Base-by-base conservation (phyloP, 2,888 invertebrate species). In the Phytoseiulus persimilis region DNA sequence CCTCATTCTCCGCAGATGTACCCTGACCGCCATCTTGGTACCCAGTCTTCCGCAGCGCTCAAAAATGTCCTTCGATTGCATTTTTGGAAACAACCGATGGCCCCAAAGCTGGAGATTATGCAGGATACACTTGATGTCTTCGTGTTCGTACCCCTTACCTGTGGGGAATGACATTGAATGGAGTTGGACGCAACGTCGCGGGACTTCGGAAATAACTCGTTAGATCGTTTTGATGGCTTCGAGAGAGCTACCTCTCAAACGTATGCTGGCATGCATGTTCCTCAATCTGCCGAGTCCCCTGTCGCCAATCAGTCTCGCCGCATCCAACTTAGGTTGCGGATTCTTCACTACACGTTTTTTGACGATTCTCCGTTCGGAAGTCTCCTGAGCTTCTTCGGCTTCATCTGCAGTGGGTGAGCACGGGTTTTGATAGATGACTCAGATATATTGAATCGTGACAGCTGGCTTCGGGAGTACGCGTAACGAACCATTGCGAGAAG, bases 281-380 rank as follows among this genome's bases (percentile, higher is more conserved):
- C 87, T 33, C 28, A 87, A 31, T 23, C 33, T n/a, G 28, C 87
- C 87, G 18, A 87, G 87, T 28, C 87, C 87, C 28, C 87, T 32
- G 11, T 87, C 87, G 6, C 87, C 87, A 6, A 39, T 87, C 5
- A 87, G 87, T 33, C 87, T 18, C 18, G 87, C 31, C n/a, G 95
- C 94, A 91, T 96, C 95, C 32, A 96, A 93, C 91, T 95, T 94
- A 0, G 95, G 95, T 90, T 95, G 94, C 0, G 95, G 95, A 92
- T 95, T 95, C 90, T 94, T 94, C 0, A 94, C 93, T 0, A 94
- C 93, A 89, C 94, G 93, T 91, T 94, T 95, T 39, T 94, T 93
- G 6, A 33, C 87, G 23, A 87, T 14, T 31, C n/a, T 87, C 33
- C 87, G 0, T n/a, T 45, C 87, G n/a, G 39, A n/a, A 6, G 87